phyloP scores from a whole-genome alignment of 2,113 vertebrate species.

The Theristicus caerulescens region DNA sequence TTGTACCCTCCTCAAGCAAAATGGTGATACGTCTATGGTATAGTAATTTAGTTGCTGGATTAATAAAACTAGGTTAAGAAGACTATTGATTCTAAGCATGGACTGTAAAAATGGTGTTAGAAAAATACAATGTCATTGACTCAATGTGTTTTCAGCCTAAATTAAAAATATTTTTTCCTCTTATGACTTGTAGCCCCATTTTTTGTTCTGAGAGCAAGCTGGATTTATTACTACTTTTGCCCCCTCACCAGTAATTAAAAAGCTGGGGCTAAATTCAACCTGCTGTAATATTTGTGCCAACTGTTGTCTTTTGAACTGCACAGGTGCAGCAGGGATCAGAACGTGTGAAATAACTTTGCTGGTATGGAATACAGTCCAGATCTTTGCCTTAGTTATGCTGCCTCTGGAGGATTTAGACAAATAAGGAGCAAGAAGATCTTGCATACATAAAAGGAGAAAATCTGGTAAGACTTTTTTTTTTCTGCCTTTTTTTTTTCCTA shows the following conservation, averaged over 20 bases:
- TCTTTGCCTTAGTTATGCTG: not conserved
- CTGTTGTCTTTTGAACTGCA: not conserved
- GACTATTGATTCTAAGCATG: not conserved
- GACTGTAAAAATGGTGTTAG: not conserved
- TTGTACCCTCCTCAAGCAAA: not conserved
- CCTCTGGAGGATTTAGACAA: not conserved
- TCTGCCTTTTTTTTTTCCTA: too few relatives aligned
- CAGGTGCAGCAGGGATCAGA: not conserved
- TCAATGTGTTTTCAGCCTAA: not conserved
- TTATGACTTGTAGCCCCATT: not conserved
- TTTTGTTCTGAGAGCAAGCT: not conserved
- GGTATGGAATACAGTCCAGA: not conserved
- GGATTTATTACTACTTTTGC: not conserved
- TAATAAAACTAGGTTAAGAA: not conserved
- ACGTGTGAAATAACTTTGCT: not conserved
- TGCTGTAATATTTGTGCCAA: not conserved
- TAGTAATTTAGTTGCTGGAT: not conserved
- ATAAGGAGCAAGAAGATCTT: not conserved
- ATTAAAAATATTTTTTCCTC: not conserved
- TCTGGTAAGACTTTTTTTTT: not conserved
- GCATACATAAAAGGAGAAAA: not conserved
- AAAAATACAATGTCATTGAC: not conserved
- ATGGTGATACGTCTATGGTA: not conserved
- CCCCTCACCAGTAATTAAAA: not conserved
- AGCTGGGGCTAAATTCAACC: not conserved